Evolutionary conservation across 2,888 invertebrate genomes (phyloP).

Genomic region (Caenorhabditis sp.): DNA sequence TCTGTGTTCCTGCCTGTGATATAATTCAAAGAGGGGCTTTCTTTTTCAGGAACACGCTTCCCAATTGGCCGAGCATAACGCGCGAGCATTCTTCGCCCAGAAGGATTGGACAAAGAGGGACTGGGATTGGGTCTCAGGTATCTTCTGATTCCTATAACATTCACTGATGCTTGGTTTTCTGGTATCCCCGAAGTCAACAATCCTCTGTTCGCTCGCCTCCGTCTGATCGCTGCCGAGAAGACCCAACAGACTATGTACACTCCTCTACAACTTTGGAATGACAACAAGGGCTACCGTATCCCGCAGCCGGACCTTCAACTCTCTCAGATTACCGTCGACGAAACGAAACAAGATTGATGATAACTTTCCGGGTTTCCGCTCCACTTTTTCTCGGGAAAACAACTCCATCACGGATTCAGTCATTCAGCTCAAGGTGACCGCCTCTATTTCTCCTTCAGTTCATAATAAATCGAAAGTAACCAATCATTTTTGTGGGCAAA

Average conservation of each 20-base stretch:
- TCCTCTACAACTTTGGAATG: slow-evolving; percentile 69
- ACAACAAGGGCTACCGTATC: slow-evolving; percentile 61
- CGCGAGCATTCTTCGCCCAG: slow-evolving; percentile 70
- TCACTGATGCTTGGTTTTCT: slow-evolving; percentile 1
- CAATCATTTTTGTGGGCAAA: slow-evolving; percentile 24
- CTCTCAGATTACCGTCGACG: slow-evolving; percentile 37
- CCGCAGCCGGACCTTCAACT: slow-evolving; percentile 49
- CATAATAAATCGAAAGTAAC: slow-evolving; percentile 44
- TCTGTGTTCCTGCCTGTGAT: neutral
- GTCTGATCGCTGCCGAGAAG: slow-evolving; percentile 67
- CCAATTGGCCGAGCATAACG: slow-evolving; percentile 68
- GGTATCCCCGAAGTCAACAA: slow-evolving; percentile 67
- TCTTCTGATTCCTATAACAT: neutral
- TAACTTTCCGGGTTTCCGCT: neutral
- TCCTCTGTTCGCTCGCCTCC: slow-evolving; percentile 67
- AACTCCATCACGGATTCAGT: slow-evolving; percentile 33
- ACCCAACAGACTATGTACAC: slow-evolving; percentile 68
- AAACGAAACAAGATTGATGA: slow-evolving; percentile 46
- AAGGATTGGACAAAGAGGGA: slow-evolving; percentile 72
- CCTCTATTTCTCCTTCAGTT: neutral
- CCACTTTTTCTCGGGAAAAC: neutral
- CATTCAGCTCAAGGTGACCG: slow-evolving; percentile 9
- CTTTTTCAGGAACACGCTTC: slow-evolving; percentile 68
- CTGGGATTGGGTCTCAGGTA: slow-evolving; percentile 74
- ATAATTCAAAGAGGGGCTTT: neutral